A percentile compares a stretch with the other conserved stretches of the same genome.
Evolutionary conservation across 1,140 invertebrate genomes (phyloP).

Genomic region (Brachionus rubens): DNA sequence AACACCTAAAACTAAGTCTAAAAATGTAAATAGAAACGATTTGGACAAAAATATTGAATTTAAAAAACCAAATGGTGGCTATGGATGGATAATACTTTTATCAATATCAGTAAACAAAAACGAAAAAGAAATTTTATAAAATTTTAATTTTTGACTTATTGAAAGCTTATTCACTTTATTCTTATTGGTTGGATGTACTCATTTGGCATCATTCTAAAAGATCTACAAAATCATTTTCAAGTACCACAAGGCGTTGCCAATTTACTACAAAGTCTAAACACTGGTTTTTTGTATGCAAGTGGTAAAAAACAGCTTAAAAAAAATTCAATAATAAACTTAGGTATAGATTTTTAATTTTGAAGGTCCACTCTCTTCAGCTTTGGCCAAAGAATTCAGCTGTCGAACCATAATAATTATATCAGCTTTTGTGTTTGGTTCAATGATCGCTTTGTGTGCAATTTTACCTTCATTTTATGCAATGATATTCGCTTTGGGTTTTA

Average conservation of each 20-base stretch:
- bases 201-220: slow-evolving; percentile 19
- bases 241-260: slow-evolving; percentile 24
- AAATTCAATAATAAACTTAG: background rate
- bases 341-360: slow-evolving; percentile 30
- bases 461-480: slow-evolving; percentile 74
- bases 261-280: slow-evolving; percentile 29
- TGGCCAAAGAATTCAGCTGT: slow-evolving; percentile 82
- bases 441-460: slow-evolving; percentile 75
- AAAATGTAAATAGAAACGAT: background rate
- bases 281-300: background rate
- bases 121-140: background rate
- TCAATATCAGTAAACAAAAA: background rate
- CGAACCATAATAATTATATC: slow-evolving; percentile 79
- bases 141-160: background rate
- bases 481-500: slow-evolving; percentile 77
- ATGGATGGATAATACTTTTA: slow-evolving; percentile 34
- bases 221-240: background rate
- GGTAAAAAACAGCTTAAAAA: background rate
- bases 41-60: background rate
- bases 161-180: slow-evolving; percentile 1
- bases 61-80: slow-evolving; percentile 44
- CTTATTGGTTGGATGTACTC: slow-evolving; percentile 24
- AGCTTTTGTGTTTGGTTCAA: slow-evolving; percentile 70
- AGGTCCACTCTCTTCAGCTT: slow-evolving; percentile 86
- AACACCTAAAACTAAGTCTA: background rate